Conservation (phyloP, 1,140 invertebrate genomes). For the Tetragonula clypearis region DNA sequence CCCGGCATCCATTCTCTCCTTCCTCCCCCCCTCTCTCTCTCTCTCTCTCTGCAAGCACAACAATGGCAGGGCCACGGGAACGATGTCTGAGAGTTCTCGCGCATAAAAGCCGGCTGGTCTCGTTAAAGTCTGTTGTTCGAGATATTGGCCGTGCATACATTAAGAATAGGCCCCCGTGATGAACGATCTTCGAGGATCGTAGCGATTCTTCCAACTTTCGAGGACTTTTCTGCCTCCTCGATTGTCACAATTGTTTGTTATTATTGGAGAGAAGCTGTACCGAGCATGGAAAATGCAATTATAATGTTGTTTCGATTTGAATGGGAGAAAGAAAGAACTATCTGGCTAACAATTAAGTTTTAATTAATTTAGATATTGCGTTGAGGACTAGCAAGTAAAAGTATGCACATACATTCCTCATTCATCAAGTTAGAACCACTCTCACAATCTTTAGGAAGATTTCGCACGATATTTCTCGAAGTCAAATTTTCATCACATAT, state of each 20-base stretch:
- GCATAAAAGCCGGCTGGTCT: constrained; percentile 39
- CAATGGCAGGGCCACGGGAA: constrained; percentile 36
- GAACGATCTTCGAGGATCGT: constrained; percentile 5
- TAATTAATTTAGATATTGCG: too few species aligned
- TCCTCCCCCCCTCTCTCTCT: too few species aligned
- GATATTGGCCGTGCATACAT: constrained; percentile 35
- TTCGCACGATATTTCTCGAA: not conserved
- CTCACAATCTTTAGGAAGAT: too few species aligned
- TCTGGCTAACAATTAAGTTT: too few species aligned
- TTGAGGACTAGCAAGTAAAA: too few species aligned
- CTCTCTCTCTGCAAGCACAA: constrained; percentile 11
- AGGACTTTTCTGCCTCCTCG: not conserved
- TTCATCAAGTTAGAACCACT: too few species aligned
- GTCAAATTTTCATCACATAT: not conserved
- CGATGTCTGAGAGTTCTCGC: constrained; percentile 38
- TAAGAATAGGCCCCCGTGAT: not conserved
- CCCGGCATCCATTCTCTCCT: too few species aligned
- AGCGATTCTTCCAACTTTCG: not conserved
- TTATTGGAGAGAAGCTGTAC: not conserved
- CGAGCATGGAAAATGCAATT: not conserved
- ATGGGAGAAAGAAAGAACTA: too few species aligned
- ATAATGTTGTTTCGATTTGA: too few species aligned
- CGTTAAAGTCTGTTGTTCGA: constrained; percentile 46
- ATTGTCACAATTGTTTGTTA: not conserved
- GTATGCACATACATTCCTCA: too few species aligned